These are phyloP conservation scores for Epirrhoe tristata DNA, from an alignment of 2,888 invertebrate species.

Conservation along the genomic window DNA sequence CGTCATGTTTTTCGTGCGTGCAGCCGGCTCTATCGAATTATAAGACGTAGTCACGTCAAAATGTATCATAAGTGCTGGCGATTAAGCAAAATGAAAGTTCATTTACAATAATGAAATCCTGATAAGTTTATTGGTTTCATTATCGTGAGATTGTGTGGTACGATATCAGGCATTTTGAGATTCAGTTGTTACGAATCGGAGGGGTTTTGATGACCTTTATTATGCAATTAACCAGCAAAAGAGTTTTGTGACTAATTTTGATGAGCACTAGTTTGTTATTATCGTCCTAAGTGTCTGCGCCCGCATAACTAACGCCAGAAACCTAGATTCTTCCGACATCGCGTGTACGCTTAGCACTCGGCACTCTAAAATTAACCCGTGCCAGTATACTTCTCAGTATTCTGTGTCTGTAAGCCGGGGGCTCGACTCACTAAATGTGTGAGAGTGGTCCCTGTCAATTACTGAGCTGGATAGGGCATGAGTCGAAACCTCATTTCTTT, in stretches of 20 bases:
- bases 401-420: conserved; percentile 13
- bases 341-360: conserved; percentile 32
- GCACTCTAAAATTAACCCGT: conserved; percentile 52
- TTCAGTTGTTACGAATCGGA: no score
- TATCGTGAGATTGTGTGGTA: no score
- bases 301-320: conserved; percentile 39
- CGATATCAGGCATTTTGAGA: no score
- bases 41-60: no score
- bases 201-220: not conserved
- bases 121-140: no score
- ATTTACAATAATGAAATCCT: not conserved
- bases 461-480: conserved; percentile 3
- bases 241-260: not conserved
- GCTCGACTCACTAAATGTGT: conserved; percentile 14
- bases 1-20: no score
- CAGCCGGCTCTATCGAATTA: no score
- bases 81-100: not conserved
- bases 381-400: conserved; percentile 18
- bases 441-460: conserved; percentile 21
- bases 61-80: not conserved
- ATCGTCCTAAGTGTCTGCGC: conserved; percentile 21
- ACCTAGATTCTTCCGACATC: conserved; percentile 44
- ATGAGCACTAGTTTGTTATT: not conserved
- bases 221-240: not conserved
- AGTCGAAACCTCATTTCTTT: no score